Conservation (phyloP, 1,140 invertebrate species). For the Drosophila hydei region DNA sequence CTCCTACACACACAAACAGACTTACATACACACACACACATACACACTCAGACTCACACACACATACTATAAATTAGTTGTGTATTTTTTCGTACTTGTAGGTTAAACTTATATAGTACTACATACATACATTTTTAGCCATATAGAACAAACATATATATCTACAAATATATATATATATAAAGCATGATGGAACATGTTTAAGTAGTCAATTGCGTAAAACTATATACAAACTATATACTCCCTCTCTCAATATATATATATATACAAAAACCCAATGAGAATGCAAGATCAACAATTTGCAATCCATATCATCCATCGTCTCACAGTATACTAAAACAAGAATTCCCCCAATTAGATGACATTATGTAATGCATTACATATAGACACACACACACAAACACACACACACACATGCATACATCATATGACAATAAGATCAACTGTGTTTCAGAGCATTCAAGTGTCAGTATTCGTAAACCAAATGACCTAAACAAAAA, state of each 20-base stretch:
- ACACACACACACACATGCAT: constrained; percentile 52
- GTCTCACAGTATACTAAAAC: constrained; percentile 49
- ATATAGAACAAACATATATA: constrained; percentile 46
- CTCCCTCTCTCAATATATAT: constrained; percentile 27
- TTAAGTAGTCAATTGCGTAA: constrained; percentile 75
- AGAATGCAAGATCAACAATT: constrained; percentile 51
- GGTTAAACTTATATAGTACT: constrained; percentile 44
- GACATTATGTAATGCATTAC: constrained; percentile 53
- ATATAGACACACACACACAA: constrained; percentile 25
- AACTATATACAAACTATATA: constrained; percentile 37
- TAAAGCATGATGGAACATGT: constrained; percentile 76
- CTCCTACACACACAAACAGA: constrained; percentile 7
- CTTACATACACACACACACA: constrained; percentile 29
- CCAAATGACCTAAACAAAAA: constrained; percentile 74
- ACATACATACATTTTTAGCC: constrained; percentile 12
- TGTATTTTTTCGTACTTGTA: constrained; percentile 54
- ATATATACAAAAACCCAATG: constrained; percentile 47
- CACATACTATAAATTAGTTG: constrained; percentile 38
- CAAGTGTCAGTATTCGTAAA: constrained; percentile 81
- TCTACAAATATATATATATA: constrained; percentile 31
- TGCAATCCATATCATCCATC: constrained; percentile 69
- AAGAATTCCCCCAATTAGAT: constrained; percentile 45
- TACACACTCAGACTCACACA: too few species aligned
- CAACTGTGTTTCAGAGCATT: constrained; percentile 82
- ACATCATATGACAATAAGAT: constrained; percentile 83